These are phyloP conservation scores for Orchesella flavescens DNA, from an alignment of 2,888 invertebrate genomes.

Conservation along the genomic window DNA sequence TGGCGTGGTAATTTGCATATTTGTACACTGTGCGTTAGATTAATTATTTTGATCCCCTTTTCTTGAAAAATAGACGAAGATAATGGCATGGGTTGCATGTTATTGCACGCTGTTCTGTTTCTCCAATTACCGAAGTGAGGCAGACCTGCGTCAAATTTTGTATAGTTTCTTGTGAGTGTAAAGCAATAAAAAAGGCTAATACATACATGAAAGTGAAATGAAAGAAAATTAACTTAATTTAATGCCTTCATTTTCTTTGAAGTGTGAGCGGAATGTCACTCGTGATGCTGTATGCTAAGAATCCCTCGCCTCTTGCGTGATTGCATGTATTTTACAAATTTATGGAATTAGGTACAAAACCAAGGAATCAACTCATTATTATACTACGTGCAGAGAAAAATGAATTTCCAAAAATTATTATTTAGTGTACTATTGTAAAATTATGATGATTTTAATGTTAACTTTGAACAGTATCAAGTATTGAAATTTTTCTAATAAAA, in stretches of 20 bases:
- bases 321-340: not conserved
- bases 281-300: conserved; percentile 38
- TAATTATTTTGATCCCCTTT: not conserved
- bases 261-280: conserved; percentile 34
- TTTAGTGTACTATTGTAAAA: no score
- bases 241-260: not conserved
- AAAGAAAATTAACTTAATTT: not conserved
- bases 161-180: conserved; percentile 43
- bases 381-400: not conserved
- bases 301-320: conserved; percentile 32
- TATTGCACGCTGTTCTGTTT: conserved; percentile 22
- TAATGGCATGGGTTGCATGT: conserved; percentile 32
- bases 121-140: conserved; percentile 24
- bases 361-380: not conserved
- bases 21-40: no score
- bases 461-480: not conserved
- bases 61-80: conserved; percentile 26
- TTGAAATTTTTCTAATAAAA: not conserved
- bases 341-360: not conserved
- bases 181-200: no score
- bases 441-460: no score
- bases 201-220: not conserved
- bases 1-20: no score
- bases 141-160: conserved; percentile 47
- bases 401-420: no score